phyloP scores from a whole-genome alignment of 2,113 vertebrate species.

The Dascyllus trimaculatus region DNA sequence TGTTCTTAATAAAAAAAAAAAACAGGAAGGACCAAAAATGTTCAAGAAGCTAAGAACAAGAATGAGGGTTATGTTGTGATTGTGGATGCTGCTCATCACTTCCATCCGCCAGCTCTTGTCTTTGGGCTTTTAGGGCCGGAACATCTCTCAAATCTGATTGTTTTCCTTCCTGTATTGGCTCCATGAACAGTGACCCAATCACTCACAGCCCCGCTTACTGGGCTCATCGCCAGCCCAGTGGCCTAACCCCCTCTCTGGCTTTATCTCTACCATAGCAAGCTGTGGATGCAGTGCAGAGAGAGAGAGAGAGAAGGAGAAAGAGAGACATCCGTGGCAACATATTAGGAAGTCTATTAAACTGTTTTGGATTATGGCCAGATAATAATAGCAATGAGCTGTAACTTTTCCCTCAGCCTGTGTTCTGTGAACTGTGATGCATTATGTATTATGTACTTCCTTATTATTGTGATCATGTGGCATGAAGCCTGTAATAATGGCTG shows the following conservation, averaged over 20 bases:
- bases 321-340: slow-evolving; percentile 51
- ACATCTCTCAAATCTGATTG: slow-evolving; percentile 48
- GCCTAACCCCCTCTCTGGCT: slow-evolving; percentile 41
- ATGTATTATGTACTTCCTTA: slow-evolving; percentile 68
- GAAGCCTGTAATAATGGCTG: slow-evolving; percentile 68
- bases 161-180: slow-evolving; percentile 61
- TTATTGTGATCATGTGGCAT: slow-evolving; percentile 75
- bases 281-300: slow-evolving; percentile 33
- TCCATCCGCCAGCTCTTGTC: slow-evolving; percentile 21
- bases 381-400: slow-evolving; percentile 68
- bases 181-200: slow-evolving; percentile 47
- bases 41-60: not conserved
- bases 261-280: slow-evolving; percentile 63
- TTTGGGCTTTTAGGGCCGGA: slow-evolving; percentile 32
- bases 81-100: slow-evolving; percentile 20
- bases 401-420: slow-evolving; percentile 60
- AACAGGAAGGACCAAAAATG: not conserved
- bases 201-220: slow-evolving; percentile 24
- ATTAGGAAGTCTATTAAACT: slow-evolving; percentile 65
- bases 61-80: slow-evolving; percentile 7
- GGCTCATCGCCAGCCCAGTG: slow-evolving; percentile 47
- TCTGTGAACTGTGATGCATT: slow-evolving; percentile 64
- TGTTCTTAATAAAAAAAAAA: not conserved
- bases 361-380: slow-evolving; percentile 70
- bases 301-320: slow-evolving; percentile 21